Conservation (phyloP, 2,113 vertebrate genomes). For the Pungitius pungitius region DNA sequence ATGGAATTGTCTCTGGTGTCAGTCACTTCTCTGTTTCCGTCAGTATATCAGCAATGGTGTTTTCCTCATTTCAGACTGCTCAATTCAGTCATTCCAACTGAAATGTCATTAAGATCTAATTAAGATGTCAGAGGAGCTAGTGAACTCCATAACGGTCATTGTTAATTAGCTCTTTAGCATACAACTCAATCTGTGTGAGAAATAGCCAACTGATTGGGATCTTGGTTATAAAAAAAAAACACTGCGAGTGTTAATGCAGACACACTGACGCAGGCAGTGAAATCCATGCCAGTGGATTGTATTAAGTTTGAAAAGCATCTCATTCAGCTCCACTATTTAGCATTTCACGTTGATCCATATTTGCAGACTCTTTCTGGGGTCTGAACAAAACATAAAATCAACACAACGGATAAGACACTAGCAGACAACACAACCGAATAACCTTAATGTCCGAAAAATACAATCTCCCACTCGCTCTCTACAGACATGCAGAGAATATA, state of each 20-base stretch:
- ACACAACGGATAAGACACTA: background rate
- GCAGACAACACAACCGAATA: background rate
- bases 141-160: slow-evolving; percentile 70
- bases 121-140: slow-evolving; percentile 79
- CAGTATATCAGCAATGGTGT: slow-evolving; percentile 43
- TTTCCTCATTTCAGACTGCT: slow-evolving; percentile 53
- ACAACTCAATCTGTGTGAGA: slow-evolving; percentile 66
- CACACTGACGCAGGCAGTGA: background rate
- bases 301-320: slow-evolving; percentile 34
- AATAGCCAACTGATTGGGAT: slow-evolving; percentile 61
- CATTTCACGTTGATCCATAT: background rate
- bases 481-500: too few relatives aligned
- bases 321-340: slow-evolving; percentile 14
- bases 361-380: background rate
- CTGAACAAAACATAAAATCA: background rate
- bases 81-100: slow-evolving; percentile 61
- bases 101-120: slow-evolving; percentile 86
- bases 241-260: background rate
- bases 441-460: background rate
- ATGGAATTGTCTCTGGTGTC: slow-evolving; percentile 12
- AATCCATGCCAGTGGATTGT: slow-evolving; percentile 28
- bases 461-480: too few relatives aligned
- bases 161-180: slow-evolving; percentile 78
- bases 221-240: slow-evolving; percentile 42
- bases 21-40: slow-evolving; percentile 12